Evolutionary conservation across 2,888 invertebrate species (phyloP).

Genomic region (Heliconius ismenius): DNA sequence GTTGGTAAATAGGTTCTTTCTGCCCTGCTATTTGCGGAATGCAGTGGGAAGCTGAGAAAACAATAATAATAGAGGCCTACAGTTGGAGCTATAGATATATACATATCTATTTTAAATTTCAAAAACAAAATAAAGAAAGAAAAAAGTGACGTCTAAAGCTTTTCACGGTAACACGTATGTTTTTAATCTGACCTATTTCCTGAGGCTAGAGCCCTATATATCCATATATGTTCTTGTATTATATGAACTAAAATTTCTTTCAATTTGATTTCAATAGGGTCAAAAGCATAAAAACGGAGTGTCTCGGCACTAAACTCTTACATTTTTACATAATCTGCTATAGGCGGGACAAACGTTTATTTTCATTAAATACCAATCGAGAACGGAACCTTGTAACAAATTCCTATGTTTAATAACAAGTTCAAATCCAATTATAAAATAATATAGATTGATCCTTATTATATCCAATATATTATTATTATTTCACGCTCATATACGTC

Average conservation of each 20-base stretch:
- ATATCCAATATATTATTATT: background rate
- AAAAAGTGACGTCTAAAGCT: background rate
- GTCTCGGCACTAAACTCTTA: background rate
- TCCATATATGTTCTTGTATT: too few relatives aligned
- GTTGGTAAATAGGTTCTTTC: too few relatives aligned
- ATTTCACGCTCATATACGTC: too few relatives aligned
- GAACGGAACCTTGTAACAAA: constrained; percentile 7
- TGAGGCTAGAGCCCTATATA: constrained; percentile 4
- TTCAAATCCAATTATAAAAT: constrained; percentile 8
- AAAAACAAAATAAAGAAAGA: background rate
- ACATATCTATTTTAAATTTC: too few relatives aligned
- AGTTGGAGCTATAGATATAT: too few relatives aligned
- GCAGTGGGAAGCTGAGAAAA: background rate
- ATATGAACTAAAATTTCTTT: background rate
- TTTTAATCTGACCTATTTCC: constrained; percentile 8
- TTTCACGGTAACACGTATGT: background rate
- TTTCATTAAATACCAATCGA: background rate
- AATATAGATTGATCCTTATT: background rate
- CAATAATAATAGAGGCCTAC: too few relatives aligned
- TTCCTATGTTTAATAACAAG: background rate
- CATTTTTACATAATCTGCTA: background rate
- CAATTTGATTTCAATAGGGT: background rate
- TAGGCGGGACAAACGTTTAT: background rate
- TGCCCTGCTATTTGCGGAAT: background rate
- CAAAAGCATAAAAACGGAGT: background rate